Conservation (phyloP, 2,797 vertebrate species). For the Etheostoma perlongum region DNA sequence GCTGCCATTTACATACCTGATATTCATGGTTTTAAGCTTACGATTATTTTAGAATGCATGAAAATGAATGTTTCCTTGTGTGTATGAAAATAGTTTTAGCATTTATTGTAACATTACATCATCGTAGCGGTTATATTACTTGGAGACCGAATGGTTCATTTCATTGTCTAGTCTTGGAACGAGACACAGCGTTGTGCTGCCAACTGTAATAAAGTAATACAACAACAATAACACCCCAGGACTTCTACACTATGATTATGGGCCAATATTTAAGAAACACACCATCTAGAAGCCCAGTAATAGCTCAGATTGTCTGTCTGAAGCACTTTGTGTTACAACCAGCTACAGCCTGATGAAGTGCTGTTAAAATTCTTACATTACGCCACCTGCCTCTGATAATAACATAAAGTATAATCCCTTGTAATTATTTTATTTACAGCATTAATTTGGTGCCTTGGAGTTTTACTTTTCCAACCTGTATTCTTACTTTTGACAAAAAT, state of each 20-base stretch:
- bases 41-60: constrained; percentile 67
- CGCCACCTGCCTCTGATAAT: background rate
- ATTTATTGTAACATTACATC: constrained; percentile 21
- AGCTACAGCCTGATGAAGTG: background rate
- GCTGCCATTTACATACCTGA: constrained; percentile 56
- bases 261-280: background rate
- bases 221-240: background rate
- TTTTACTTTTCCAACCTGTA: constrained; percentile 25
- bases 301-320: background rate
- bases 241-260: background rate
- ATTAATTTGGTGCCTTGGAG: constrained; percentile 55
- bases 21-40: constrained; percentile 34
- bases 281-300: background rate
- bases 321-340: no score
- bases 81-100: constrained; percentile 35
- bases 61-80: constrained; percentile 54
- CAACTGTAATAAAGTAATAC: background rate
- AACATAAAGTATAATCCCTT: background rate
- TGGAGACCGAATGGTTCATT: constrained; percentile 39
- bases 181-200: constrained; percentile 29
- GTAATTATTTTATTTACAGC: background rate
- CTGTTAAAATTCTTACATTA: background rate
- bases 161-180: constrained; percentile 19
- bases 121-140: constrained; percentile 35
- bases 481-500: constrained; percentile 1